Conservation (phyloP, 53 echinoderm and acorn worm genomes). For the Astropecten irregularis region DNA sequence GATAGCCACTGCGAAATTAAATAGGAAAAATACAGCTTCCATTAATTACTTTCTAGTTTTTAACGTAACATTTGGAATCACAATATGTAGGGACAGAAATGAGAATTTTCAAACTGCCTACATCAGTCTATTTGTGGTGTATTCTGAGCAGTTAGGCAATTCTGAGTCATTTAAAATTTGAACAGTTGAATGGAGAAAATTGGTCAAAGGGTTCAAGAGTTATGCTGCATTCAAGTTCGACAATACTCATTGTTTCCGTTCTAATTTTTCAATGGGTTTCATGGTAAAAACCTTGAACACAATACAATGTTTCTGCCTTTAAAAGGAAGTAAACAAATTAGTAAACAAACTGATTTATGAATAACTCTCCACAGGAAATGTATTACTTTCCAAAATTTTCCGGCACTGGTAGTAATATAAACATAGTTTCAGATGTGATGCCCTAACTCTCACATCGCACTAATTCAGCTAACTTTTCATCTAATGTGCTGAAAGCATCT, state of each 20-base stretch:
- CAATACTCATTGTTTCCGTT: not conserved
- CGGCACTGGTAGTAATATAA: not conserved
- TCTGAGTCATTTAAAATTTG: not conserved
- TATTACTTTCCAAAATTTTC: not conserved
- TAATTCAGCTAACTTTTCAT: no score
- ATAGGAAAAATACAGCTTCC: no score
- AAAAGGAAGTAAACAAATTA: not conserved
- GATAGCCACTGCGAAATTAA: no score
- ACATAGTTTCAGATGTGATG: not conserved
- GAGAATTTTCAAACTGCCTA: not conserved
- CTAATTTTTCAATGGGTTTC: not conserved
- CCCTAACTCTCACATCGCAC: not conserved
- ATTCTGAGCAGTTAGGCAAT: not conserved
- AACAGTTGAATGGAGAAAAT: not conserved
- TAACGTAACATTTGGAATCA: no score
- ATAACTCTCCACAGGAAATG: not conserved
- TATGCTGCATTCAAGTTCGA: not conserved
- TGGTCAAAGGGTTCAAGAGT: not conserved
- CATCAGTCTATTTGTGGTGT: not conserved
- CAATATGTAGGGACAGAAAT: not conserved
- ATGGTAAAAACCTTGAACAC: not conserved
- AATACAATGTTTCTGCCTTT: not conserved
- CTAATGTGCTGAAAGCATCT: no score
- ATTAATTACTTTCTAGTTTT: no score
- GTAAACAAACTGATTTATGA: not conserved